Evolutionary conservation across 2,888 invertebrate species (phyloP).

Genomic region (Chaetoderma sp.): DNA sequence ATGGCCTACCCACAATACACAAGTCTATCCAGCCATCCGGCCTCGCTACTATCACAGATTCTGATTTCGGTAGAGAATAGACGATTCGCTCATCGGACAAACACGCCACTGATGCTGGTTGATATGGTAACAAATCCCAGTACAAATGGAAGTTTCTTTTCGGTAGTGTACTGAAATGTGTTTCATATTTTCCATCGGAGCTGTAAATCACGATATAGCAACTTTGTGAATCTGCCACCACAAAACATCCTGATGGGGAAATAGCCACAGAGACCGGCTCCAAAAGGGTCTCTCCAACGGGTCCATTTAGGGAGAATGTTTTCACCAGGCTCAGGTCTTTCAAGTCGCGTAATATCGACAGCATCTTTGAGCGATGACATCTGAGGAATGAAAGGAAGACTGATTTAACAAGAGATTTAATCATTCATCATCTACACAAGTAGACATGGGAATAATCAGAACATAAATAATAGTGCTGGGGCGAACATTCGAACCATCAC

Average conservation of each 20-base stretch:
- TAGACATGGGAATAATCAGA: no score
- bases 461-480: no score
- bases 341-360: no score
- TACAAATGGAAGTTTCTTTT: constrained; percentile 19
- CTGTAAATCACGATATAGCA: constrained; percentile 31
- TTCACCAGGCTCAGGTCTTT: not conserved
- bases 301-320: constrained; percentile 7
- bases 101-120: constrained; percentile 30
- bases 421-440: no score
- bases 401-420: no score
- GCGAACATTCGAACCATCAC: no score
- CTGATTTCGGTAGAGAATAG: constrained; percentile 25
- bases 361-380: no score
- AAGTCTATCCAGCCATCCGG: constrained; percentile 17
- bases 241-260: constrained; percentile 24
- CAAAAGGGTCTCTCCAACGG: constrained; percentile 27
- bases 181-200: constrained; percentile 19
- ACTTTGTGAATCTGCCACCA: constrained; percentile 22
- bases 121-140: constrained; percentile 17
- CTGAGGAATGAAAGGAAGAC: no score
- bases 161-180: constrained; percentile 32
- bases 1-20: constrained; percentile 21
- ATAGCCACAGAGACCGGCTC: constrained; percentile 21
- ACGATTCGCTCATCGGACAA: constrained; percentile 24
- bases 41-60: constrained; percentile 18